Base-by-base conservation (phyloP, 2,113 vertebrate genomes). In the Tragelaphus imberbis region DNA sequence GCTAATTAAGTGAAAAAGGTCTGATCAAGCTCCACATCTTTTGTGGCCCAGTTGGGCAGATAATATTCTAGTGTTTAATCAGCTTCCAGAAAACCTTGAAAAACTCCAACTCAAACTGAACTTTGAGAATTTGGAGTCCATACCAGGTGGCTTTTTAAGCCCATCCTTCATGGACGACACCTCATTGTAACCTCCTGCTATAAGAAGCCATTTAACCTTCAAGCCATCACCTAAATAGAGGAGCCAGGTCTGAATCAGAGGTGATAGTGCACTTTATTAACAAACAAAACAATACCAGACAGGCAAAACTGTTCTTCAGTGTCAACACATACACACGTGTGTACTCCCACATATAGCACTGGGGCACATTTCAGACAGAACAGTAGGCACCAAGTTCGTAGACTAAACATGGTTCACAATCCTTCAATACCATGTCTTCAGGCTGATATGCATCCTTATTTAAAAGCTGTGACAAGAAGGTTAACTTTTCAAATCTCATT, bases 221-320 rank as follows among this genome's bases (percentile, higher is more conserved):
- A 84, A 25, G 75, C 53, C 47, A 36, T n/a, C 9, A 47, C 91
- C 10, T 49, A 23, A 97, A 94, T 5, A 96, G 14, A 96, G 40
- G 51, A 90, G 65, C 33, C 27, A 44, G 25, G 49, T 65, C 53
- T 94, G 51, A 93, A 82, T 93, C 23, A 58, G 75, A 58, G 21
- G 16, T 88, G 40, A 51, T 10, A 97, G 14, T 94, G 87, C 6
- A 97, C 87, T 98, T 98, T 98, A 97, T 98, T 98, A 88, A 94
- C 63, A 92, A 97, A 95, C 47, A 93, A 96, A 82, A 86, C 28
- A 63, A 90, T 96, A 95, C 33, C 86, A 84, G 44, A 97, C 16
- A 96, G 82, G 94, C 61, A 91, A 88, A 84, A 93, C 53, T 19
- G 44, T 84, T 96, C 33, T 95, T 90, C 87, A 75, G 16, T 40